Conservation (phyloP, 2,113 vertebrate genomes). For the Gobiocypris rarus region DNA sequence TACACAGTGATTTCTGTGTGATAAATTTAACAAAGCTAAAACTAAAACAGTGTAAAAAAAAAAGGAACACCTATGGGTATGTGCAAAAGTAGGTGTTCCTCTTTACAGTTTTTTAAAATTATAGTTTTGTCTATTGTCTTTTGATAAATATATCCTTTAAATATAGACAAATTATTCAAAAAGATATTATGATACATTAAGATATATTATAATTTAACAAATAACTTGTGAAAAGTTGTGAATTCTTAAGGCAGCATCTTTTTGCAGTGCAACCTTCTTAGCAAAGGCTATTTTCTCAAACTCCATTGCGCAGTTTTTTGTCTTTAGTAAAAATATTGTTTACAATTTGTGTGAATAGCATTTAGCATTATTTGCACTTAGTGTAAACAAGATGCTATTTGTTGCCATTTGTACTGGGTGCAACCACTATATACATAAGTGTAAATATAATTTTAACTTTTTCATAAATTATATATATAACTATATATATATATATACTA, state of each 20-base stretch:
- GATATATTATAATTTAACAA: neutral
- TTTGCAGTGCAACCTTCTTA: neutral
- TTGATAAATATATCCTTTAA: too few species aligned
- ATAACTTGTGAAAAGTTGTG: too few species aligned
- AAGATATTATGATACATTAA: too few species aligned
- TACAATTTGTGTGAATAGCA: neutral
- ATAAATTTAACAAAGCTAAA: neutral
- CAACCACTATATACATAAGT: too few species aligned
- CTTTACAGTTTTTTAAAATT: neutral
- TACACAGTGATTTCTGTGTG: neutral
- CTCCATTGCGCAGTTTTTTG: neutral
- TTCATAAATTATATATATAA: too few species aligned
- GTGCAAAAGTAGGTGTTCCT: neutral
- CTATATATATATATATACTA: too few species aligned
- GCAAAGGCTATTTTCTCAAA: neutral
- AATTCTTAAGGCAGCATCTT: neutral
- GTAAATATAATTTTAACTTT: too few species aligned
- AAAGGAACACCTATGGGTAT: neutral
- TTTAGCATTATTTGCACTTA: neutral
- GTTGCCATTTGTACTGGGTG: neutral
- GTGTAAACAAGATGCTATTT: neutral
- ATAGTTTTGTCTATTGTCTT: neutral
- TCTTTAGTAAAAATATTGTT: neutral
- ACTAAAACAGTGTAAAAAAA: too few species aligned
- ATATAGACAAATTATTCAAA: too few species aligned